Base-by-base conservation (phyloP, 2,113 vertebrate genomes). In the Myotis brandtii region DNA sequence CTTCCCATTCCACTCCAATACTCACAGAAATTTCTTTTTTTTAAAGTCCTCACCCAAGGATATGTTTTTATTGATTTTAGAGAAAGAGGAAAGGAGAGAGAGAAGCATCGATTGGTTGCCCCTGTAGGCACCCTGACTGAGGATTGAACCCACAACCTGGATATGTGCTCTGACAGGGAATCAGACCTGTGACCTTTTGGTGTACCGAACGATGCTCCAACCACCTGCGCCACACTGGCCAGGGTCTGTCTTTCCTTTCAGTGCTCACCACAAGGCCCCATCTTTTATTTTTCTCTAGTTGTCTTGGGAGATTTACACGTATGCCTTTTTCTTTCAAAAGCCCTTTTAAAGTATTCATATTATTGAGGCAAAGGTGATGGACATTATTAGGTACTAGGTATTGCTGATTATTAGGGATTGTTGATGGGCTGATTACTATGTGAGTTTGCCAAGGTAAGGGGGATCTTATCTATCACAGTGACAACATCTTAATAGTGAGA, bases 291-390 rank as follows among this genome's bases (percentile, higher is more conserved):
- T 59, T 46, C 32, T 56, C 37, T 40, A 43, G 73, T 62, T 92
- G 37, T 87, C 67, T 67, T 82, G 89, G 54, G 43, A 73, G 37
- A 3, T 37, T 75, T 67, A 56, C 5, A 20, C 72, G 34, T 34
- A n/a, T 23, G 62, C 4, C 23, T 70, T 95, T 91, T 86, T 66
- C 83, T 87, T 82, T 81, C 37, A 81, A 62, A 67, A 92, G 40
- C 69, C 56, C 48, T 66, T 67, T 17, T 40, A 81, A 87, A 67
- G 25, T 66, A 67, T 7, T 67, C 52, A 27, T 62, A 32, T 66
- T 95, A 48, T 69, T 52, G 50, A 11, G 25, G 25, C 67, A 67
- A 48, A 86, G 18, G 9, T 67, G 18, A 32, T 50, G 37, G 32
- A 21, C 25, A n/a, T 87, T 56, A 32, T 10, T 67, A 75, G 32